Evolutionary conservation across 2,797 vertebrate species (phyloP).

Genomic region (Thripadectes ignobilis): DNA sequence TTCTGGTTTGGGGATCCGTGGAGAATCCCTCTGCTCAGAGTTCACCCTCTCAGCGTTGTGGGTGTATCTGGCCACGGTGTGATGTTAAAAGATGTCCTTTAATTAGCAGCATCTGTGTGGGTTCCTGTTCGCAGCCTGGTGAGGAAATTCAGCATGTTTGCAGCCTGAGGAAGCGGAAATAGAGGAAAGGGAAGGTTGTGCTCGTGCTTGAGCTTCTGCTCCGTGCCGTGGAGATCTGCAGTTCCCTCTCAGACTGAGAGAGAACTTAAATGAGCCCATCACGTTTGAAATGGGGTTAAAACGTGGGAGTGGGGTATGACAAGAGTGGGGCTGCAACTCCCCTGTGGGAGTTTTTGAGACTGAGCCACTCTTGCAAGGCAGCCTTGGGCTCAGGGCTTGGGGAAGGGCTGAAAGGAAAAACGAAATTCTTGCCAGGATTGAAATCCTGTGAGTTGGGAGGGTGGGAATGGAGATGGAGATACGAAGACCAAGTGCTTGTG

Average conservation of each 20-base stretch:
- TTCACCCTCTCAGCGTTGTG: background rate
- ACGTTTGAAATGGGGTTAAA: background rate
- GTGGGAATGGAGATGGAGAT: background rate
- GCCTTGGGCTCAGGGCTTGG: background rate
- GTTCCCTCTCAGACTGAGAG: background rate
- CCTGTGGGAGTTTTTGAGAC: background rate
- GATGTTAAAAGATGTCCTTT: background rate
- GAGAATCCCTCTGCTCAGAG: rapidly evolving
- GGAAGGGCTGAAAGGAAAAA: background rate
- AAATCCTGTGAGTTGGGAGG: background rate
- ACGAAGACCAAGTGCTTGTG: rapidly evolving
- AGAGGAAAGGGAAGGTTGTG: background rate
- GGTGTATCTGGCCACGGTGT: rapidly evolving
- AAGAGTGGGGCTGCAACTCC: background rate
- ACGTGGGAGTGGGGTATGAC: background rate
- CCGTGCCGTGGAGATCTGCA: background rate
- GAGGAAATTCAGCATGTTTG: background rate
- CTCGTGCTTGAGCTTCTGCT: background rate
- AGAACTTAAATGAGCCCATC: background rate
- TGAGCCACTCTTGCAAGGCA: background rate
- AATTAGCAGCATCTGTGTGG: background rate
- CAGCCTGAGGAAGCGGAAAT: background rate
- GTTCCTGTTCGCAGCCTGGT: background rate
- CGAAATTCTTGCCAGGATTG: background rate
- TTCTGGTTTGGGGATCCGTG: rapidly evolving